A percentile compares a stretch with the other conserved stretches of the same genome.
These are phyloP conservation scores for Antheraea assamensis DNA, from an alignment of 2,888 invertebrate species.

Conservation along the genomic window DNA sequence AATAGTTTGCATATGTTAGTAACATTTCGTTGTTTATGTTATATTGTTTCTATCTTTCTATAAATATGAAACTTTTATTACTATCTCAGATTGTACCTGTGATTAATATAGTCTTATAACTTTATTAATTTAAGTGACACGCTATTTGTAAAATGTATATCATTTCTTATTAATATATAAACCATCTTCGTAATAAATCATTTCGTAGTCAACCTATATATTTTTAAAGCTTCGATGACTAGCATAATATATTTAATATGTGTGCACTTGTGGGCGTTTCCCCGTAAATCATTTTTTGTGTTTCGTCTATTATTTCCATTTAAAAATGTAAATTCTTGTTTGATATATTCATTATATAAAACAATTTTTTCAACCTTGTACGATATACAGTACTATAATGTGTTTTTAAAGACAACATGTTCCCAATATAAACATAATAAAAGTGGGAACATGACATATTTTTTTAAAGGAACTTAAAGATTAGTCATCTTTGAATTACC, in stretches of 20 bases:
- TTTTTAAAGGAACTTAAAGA: neutral
- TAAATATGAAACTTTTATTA: too few species aligned
- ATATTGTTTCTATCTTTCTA: too few species aligned
- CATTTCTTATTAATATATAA: too few species aligned
- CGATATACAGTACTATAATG: too few species aligned
- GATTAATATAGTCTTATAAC: neutral
- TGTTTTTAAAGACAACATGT: too few species aligned
- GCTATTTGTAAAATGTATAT: too few species aligned
- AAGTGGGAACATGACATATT: neutral
- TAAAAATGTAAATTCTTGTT: neutral
- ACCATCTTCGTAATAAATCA: neutral
- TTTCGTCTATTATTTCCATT: neutral
- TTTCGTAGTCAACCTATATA: slow-evolving; percentile 38
- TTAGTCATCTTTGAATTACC: neutral
- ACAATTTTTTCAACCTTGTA: too few species aligned
- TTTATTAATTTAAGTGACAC: neutral
- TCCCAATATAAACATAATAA: neutral
- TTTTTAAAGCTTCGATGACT: slow-evolving; percentile 29
- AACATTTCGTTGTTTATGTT: neutral
- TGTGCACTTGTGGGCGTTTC: slow-evolving; percentile 75
- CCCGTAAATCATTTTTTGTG: slow-evolving; percentile 54
- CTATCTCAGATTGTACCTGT: neutral
- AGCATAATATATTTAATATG: slow-evolving; percentile 48
- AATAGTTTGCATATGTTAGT: neutral
- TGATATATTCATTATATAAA: too few species aligned